Evolutionary conservation across 2,797 vertebrate species (phyloP), one percentile per base, ranked within the genome.

Genomic region (Etheostoma perlongum): DNA sequence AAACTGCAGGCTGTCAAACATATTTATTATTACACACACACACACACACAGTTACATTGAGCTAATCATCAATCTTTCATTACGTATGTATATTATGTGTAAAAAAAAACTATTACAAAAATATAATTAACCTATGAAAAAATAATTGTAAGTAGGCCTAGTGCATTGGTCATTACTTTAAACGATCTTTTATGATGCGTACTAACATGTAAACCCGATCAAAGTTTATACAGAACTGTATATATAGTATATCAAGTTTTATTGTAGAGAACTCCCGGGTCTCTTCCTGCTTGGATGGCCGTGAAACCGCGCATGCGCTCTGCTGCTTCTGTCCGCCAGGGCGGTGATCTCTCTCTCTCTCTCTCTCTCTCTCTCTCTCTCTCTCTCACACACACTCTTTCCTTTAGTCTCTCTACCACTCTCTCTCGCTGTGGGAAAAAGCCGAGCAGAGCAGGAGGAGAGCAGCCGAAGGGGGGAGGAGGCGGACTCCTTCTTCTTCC

Each of bases 391-490:
- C 48, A 18, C 55, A 6, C 60, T n/a, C 65, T 51, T 2, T 46
- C 18, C 53, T 10, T 19, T 9, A 0, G 18, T 44, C 47, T 53
- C 63, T 60, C 67, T 42, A 11, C 1, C 36, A 40, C 78, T 55
- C 72, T 60, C 82, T 88, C 78, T 71, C 77, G 84, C 83, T 76
- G 55, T 83, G 91, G 89, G 90, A 91, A 91, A 93, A 91, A 85
- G 85, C 90, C 89, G 75, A 86, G 81, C 69, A 79, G 75, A 86
- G 81, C 69, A 81, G 78, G 79, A 86, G 88, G 78, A 79, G 74
- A 85, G 83, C 74, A 62, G 85, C 72, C 67, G 80, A 78, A 52
- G 70, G 83, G 76, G 66, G 82, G 84, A 76, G 85, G 78, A 81
- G 88, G 86, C 74, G 79, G 82, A 83, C 66, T 66, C 40, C 79